Conservation (phyloP, 2,113 vertebrate species). For the Dendropsophus ebraccatus region DNA sequence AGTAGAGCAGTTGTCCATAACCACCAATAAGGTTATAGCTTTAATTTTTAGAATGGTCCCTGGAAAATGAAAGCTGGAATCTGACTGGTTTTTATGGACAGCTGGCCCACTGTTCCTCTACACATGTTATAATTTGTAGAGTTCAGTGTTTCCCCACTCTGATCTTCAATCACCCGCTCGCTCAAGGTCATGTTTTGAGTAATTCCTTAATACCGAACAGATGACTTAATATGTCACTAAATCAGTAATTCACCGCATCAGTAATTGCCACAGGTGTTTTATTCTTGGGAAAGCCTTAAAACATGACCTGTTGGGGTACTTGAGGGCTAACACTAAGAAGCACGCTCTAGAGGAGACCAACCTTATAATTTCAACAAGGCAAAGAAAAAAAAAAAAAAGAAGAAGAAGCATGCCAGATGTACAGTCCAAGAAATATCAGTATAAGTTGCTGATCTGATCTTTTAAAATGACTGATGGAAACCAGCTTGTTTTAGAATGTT, state of each 20-base stretch:
- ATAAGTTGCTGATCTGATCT: slow-evolving; percentile 45
- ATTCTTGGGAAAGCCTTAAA: not conserved
- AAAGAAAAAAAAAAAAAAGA: not conserved
- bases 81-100: too few relatives aligned
- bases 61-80: too few relatives aligned
- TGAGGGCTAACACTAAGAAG: not conserved
- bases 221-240: not conserved
- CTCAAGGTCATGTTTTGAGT: not conserved
- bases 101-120: too few relatives aligned
- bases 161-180: not conserved
- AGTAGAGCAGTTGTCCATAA: too few relatives aligned
- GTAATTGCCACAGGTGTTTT: not conserved
- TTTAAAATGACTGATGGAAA: slow-evolving; percentile 65
- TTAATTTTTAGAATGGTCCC: too few relatives aligned
- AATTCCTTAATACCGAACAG: not conserved
- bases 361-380: slow-evolving; percentile 34
- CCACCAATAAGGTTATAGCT: too few relatives aligned
- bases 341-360: not conserved
- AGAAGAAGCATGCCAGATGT: slow-evolving; percentile 43
- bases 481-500: slow-evolving; percentile 61
- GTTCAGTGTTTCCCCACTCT: not conserved
- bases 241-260: not conserved
- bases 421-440: slow-evolving; percentile 45
- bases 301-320: not conserved
- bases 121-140: too few relatives aligned